phyloP scores from a whole-genome alignment of 2,797 vertebrate species.

The Acropternis orthonyx region DNA sequence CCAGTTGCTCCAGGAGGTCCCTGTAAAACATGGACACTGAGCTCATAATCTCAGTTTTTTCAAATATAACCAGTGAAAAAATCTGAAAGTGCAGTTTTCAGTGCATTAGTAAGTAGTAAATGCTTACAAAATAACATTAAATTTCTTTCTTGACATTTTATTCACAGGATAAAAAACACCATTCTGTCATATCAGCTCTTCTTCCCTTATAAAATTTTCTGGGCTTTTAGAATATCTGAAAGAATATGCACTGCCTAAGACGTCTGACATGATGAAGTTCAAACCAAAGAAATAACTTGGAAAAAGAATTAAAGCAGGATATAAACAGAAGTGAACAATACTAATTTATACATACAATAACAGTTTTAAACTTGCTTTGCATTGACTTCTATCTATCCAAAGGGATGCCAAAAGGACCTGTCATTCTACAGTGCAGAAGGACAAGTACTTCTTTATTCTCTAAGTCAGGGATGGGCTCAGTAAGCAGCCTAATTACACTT shows the following conservation, averaged over 20 bases:
- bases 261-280: neutral
- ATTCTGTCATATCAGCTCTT: neutral
- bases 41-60: neutral
- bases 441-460: neutral
- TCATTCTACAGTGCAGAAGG: neutral
- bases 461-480: neutral
- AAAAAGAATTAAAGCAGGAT: neutral
- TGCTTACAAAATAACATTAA: neutral
- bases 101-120: neutral
- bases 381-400: neutral
- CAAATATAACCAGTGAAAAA: neutral
- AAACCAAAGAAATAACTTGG: neutral
- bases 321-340: neutral
- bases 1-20: constrained; percentile 90
- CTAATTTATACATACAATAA: neutral
- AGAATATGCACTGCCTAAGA: neutral
- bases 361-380: neutral
- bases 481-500: neutral
- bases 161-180: neutral
- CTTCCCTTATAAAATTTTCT: neutral
- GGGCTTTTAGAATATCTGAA: neutral
- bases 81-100: neutral
- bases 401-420: neutral
- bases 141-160: neutral
- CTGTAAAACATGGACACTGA: constrained; percentile 71